Evolutionary conservation across 2,113 vertebrate genomes (phyloP).

Genomic region (Nipponia nippon): DNA sequence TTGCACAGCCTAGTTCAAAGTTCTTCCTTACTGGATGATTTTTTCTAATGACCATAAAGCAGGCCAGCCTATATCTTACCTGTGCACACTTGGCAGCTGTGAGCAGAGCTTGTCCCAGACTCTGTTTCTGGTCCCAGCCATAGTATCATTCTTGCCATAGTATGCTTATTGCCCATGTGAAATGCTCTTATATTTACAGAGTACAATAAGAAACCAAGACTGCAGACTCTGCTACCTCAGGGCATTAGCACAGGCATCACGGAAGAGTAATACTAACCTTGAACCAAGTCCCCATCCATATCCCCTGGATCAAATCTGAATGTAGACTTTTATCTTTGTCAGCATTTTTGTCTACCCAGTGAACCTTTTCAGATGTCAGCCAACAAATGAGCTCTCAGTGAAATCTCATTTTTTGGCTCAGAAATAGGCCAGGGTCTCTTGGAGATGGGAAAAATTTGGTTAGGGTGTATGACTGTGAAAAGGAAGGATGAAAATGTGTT

Average conservation of each 20-base stretch:
- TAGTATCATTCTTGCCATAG: neutral
- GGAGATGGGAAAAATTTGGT: neutral
- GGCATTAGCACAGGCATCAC: neutral
- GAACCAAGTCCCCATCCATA: neutral
- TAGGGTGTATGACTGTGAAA: neutral
- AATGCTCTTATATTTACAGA: neutral
- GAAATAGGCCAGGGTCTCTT: neutral
- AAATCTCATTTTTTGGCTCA: neutral
- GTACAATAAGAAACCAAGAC: neutral
- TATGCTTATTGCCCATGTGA: accelerated
- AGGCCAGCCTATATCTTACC: neutral
- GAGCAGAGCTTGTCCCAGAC: neutral
- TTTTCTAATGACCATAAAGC: neutral
- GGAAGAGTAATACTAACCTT: neutral
- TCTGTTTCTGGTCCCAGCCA: neutral
- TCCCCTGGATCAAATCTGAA: neutral
- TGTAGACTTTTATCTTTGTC: neutral
- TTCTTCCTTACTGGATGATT: neutral
- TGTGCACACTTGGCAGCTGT: neutral
- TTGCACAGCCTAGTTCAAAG: neutral
- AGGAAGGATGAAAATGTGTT: neutral
- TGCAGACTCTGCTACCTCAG: neutral
- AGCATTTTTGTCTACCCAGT: neutral
- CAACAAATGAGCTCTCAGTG: neutral
- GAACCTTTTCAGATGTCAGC: neutral